Evolutionary conservation across 2,888 invertebrate species (phyloP).

Genomic region (Vanessa cardui): DNA sequence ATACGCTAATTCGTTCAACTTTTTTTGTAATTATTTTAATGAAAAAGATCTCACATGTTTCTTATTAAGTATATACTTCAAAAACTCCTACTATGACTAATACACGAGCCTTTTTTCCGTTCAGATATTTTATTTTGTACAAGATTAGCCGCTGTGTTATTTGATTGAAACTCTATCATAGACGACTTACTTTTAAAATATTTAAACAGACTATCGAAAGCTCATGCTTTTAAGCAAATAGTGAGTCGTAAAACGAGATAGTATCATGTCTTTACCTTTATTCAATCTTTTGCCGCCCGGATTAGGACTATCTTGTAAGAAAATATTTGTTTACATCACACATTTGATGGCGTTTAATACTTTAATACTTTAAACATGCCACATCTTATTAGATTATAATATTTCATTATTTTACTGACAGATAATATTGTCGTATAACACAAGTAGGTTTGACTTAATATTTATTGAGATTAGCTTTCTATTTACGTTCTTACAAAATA

Average conservation of each 20-base stretch:
- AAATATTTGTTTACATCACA: slow-evolving; percentile 20
- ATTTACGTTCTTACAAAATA: too few species aligned
- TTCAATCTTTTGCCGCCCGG: slow-evolving; percentile 9
- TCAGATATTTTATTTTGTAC: too few species aligned
- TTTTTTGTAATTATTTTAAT: background rate
- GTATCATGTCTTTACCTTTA: slow-evolving; percentile 14
- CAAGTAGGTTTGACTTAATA: too few species aligned
- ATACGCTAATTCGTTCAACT: background rate
- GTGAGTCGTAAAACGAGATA: slow-evolving; percentile 15
- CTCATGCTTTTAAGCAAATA: slow-evolving; percentile 24
- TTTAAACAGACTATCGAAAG: slow-evolving; percentile 6
- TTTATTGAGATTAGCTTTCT: too few species aligned
- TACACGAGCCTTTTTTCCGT: too few species aligned
- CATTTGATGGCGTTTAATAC: slow-evolving; percentile 11
- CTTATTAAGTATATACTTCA: too few species aligned
- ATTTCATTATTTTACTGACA: background rate
- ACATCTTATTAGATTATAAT: background rate
- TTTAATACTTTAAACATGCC: background rate
- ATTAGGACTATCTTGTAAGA: slow-evolving; percentile 27
- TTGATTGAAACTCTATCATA: too few species aligned
- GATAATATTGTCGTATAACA: background rate
- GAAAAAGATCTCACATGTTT: too few species aligned
- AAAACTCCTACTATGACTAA: too few species aligned
- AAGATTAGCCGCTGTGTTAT: too few species aligned
- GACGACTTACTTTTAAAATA: background rate